Conservation (phyloP, 2,888 invertebrate species). For the Chymomyza fuscimana region DNA sequence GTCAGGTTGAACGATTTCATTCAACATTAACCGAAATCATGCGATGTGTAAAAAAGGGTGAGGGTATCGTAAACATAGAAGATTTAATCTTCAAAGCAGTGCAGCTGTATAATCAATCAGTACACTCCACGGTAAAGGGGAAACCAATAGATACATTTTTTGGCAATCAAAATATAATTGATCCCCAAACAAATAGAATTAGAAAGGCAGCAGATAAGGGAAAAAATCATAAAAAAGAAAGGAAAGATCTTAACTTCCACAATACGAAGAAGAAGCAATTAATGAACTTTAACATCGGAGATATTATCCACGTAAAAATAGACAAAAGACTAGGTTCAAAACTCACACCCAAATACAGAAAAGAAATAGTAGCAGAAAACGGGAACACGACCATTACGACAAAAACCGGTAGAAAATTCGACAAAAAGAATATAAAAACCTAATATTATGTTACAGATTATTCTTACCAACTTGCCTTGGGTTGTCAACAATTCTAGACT, state of each 20-base stretch:
- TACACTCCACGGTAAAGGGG: slow-evolving; percentile 7
- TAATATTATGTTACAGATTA: no score
- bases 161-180: no score
- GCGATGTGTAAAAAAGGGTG: slow-evolving; percentile 8
- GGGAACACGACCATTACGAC: not conserved
- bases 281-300: no score
- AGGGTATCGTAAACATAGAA: no score
- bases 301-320: no score
- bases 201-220: no score
- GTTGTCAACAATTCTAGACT: no score
- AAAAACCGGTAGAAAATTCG: not conserved
- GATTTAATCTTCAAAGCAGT: no score
- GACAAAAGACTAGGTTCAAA: not conserved
- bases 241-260: not conserved
- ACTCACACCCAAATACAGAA: slow-evolving; percentile 5
- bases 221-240: no score
- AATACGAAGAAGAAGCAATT: not conserved
- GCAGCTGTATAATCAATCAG: slow-evolving; percentile 4
- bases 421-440: not conserved
- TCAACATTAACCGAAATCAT: slow-evolving; percentile 19
- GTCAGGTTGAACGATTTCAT: slow-evolving; percentile 23
- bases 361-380: slow-evolving; percentile 17
- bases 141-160: no score
- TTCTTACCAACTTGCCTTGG: not conserved
- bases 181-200: no score